These are phyloP conservation scores for Poecilia velifera DNA, from an alignment of 2,797 vertebrate species.

Conservation along the genomic window DNA sequence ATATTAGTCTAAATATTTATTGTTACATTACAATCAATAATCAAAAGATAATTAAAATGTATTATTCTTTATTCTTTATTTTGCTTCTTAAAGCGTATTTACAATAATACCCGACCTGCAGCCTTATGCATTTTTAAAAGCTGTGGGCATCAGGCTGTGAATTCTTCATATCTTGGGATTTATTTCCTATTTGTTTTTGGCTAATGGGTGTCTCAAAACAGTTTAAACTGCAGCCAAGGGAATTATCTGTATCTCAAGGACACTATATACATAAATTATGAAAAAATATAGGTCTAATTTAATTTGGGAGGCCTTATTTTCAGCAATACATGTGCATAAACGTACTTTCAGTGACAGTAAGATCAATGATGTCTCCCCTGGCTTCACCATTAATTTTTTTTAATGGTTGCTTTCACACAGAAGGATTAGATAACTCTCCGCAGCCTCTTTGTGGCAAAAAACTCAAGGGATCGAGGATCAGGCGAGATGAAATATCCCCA, in stretches of 20 bases:
- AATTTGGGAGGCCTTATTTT: conserved; percentile 47
- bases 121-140: conserved; percentile 56
- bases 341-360: conserved; percentile 42
- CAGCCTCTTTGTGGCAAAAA: conserved; percentile 14
- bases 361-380: conserved; percentile 27
- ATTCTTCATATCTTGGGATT: conserved; percentile 37
- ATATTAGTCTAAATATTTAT: not conserved
- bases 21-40: not conserved
- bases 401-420: conserved; percentile 2
- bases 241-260: conserved; percentile 68
- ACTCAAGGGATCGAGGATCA: conserved; percentile 7
- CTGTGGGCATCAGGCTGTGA: conserved; percentile 21
- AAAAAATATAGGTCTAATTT: conserved; percentile 39
- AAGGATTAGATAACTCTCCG: conserved; percentile 17
- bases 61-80: not conserved
- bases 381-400: conserved; percentile 21
- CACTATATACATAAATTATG: conserved; percentile 65
- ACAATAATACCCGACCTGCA: conserved; percentile 50
- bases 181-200: conserved; percentile 58
- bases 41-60: not conserved
- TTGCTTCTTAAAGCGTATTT: conserved; percentile 34
- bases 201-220: conserved; percentile 51
- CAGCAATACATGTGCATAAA: conserved; percentile 34
- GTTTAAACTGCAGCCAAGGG: conserved; percentile 67
- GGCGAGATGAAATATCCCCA: not conserved